Conservation (phyloP, 2,888 invertebrate species). For the Lomographa bimaculata region DNA sequence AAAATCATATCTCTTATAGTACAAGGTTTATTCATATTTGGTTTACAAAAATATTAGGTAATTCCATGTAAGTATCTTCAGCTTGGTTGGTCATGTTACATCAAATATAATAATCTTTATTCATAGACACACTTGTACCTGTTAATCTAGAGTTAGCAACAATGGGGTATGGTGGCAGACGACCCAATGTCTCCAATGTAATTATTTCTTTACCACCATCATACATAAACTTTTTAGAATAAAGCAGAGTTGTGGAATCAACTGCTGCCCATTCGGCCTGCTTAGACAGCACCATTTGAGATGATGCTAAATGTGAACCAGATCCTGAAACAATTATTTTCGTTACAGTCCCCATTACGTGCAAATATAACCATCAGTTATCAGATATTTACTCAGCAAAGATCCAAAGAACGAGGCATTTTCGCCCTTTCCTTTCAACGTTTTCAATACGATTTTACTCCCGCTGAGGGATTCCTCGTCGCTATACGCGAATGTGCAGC, state of each 20-base stretch:
- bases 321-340: conserved; percentile 58
- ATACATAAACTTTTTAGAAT: conserved; percentile 81
- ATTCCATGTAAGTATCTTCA: conserved; percentile 2
- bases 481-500: conserved; percentile 82
- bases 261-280: conserved; percentile 86
- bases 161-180: conserved; percentile 86
- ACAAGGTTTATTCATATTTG: too few relatives aligned
- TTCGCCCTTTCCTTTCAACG: conserved; percentile 81
- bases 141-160: conserved; percentile 83
- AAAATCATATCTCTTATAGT: too few relatives aligned
- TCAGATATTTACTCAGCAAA: conserved; percentile 64
- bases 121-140: conserved; percentile 59
- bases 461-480: conserved; percentile 81
- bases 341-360: too few relatives aligned
- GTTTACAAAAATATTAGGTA: not conserved
- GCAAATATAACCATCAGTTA: not conserved
- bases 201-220: conserved; percentile 81
- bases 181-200: conserved; percentile 85
- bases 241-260: conserved; percentile 83
- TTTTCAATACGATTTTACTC: conserved; percentile 78
- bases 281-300: conserved; percentile 84
- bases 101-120: not conserved
- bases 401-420: conserved; percentile 85
- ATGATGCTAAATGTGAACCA: conserved; percentile 85
- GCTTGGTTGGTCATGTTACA: not conserved